Percentiles rank a stretch among this genome's conserved stretches.
Conservation (phyloP, 2,113 vertebrate species). For the Peromyscus leucopus region DNA sequence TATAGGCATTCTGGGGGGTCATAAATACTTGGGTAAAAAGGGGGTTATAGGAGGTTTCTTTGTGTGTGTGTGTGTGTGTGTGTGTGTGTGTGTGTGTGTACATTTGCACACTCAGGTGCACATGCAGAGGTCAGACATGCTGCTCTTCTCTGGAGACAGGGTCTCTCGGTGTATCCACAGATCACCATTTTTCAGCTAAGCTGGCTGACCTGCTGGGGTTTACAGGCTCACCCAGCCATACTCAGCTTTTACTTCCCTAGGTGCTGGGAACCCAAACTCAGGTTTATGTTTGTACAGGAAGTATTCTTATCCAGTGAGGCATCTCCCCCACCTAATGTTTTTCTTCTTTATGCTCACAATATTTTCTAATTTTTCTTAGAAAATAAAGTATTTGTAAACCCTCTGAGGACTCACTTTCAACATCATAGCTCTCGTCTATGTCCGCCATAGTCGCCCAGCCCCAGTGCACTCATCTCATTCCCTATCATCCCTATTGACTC, state of each 20-base stretch:
- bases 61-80: neutral
- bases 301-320: neutral
- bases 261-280: neutral
- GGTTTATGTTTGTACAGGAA: neutral
- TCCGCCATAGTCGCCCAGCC: fast-evolving
- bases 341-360: neutral
- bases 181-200: neutral
- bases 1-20: neutral
- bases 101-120: neutral
- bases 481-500: fast-evolving
- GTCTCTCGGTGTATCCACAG: neutral
- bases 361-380: neutral
- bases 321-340: neutral
- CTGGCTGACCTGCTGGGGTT: neutral
- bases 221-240: neutral
- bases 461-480: fast-evolving
- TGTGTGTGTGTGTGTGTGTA: neutral
- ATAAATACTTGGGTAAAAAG: neutral
- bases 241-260: neutral
- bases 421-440: neutral
- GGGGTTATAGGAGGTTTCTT: neutral
- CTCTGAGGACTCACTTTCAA: neutral
- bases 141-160: neutral
- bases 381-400: neutral
- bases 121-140: neutral